A percentile compares a stretch with the other conserved stretches of the same genome.
These are phyloP conservation scores for Tragulus kanchil DNA, from an alignment of 2,113 vertebrate genomes.

Conservation along the genomic window DNA sequence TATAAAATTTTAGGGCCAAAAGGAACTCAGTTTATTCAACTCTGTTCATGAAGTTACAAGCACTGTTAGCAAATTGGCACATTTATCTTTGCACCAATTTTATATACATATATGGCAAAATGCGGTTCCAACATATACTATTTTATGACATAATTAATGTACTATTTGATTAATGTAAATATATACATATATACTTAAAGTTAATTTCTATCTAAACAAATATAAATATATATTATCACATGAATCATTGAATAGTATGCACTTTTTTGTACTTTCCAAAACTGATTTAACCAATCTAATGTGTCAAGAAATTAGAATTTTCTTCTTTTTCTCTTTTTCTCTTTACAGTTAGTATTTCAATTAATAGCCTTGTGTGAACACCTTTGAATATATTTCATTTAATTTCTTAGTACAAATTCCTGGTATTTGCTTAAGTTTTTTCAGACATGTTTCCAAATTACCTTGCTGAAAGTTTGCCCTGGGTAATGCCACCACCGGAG, in stretches of 20 bases:
- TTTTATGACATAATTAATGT: neutral
- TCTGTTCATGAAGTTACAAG: neutral
- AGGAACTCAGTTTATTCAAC: neutral
- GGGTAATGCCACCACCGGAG: neutral
- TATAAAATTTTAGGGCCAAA: neutral
- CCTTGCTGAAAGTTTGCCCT: neutral
- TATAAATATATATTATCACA: neutral
- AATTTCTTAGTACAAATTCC: neutral
- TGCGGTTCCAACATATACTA: neutral
- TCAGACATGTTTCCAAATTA: neutral
- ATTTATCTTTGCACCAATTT: neutral
- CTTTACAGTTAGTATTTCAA: constrained; percentile 5
- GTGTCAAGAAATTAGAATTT: neutral
- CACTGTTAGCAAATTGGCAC: neutral
- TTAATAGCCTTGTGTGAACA: neutral
- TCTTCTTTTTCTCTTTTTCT: neutral
- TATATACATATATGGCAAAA: neutral
- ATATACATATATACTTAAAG: neutral
- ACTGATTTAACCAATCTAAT: neutral
- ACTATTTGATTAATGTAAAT: neutral
- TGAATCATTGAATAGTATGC: neutral
- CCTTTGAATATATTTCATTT: neutral
- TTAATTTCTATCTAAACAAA: neutral
- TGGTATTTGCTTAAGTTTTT: neutral
- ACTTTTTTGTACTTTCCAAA: neutral